phyloP scores from a whole-genome alignment of 2,797 vertebrate genomes.

The Lacerta agilis region DNA sequence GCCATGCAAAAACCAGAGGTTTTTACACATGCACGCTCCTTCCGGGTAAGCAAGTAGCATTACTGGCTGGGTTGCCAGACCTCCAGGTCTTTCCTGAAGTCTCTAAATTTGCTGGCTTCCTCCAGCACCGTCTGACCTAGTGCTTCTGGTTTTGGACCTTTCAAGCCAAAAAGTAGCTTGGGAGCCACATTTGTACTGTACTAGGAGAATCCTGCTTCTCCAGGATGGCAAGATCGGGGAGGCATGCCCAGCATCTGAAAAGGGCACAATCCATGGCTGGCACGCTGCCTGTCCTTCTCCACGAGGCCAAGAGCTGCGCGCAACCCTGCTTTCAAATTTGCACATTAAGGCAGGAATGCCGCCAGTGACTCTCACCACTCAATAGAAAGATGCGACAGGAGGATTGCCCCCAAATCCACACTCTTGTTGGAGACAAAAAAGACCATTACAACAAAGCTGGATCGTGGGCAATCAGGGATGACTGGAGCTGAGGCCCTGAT shows the following conservation, averaged over 20 bases:
- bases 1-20: too few species aligned
- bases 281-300: rapidly evolving
- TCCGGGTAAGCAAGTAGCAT: too few species aligned
- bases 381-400: neutral
- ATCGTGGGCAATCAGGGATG: neutral
- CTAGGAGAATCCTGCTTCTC: neutral
- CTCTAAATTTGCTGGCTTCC: too few species aligned
- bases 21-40: too few species aligned
- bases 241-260: neutral
- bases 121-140: too few species aligned
- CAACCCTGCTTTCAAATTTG: neutral
- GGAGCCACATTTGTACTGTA: neutral
- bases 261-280: neutral
- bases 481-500: neutral
- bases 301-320: too few species aligned
- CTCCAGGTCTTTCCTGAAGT: too few species aligned
- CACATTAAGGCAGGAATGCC: neutral
- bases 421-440: too few species aligned
- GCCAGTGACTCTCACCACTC: neutral
- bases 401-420: neutral
- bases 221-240: too few species aligned
- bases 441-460: too few species aligned
- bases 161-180: neutral
- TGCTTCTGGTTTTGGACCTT: too few species aligned
- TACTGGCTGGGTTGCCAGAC: too few species aligned